phyloP scores from a whole-genome alignment of 2,113 vertebrate species.

The Perca flavescens region DNA sequence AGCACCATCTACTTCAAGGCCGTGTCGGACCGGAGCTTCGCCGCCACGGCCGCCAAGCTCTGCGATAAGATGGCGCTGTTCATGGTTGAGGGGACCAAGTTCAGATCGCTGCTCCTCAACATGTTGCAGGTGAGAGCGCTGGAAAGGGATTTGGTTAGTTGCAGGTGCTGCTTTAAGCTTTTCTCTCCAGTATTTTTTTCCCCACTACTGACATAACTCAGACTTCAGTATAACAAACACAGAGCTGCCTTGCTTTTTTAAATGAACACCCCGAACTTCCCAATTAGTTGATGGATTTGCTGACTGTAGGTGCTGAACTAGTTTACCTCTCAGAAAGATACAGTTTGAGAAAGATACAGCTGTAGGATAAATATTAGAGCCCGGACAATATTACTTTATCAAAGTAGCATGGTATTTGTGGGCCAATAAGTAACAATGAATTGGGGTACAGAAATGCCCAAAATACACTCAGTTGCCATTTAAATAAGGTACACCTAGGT shows the following conservation, averaged over 20 bases:
- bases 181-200: background rate
- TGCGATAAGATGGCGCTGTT: constrained; percentile 99
- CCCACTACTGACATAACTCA: background rate
- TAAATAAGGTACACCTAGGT: background rate
- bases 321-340: background rate
- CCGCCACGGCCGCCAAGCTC: constrained; percentile 94
- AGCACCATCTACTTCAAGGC: constrained; percentile 94
- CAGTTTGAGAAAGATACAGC: background rate
- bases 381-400: background rate
- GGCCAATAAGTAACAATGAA: background rate
- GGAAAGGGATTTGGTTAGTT: background rate
- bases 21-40: constrained; percentile 93
- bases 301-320: background rate
- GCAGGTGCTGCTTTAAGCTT: background rate
- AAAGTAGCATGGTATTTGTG: background rate
- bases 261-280: background rate
- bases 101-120: constrained; percentile 96
- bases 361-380: background rate
- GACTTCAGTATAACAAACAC: background rate
- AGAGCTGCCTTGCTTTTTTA: background rate
- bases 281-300: background rate
- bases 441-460: background rate
- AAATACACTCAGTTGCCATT: background rate
- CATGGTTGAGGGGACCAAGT: constrained; percentile 99
- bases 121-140: constrained; percentile 92